phyloP scores from a whole-genome alignment of 2,113 vertebrate species.

The Syngnathus floridae region DNA sequence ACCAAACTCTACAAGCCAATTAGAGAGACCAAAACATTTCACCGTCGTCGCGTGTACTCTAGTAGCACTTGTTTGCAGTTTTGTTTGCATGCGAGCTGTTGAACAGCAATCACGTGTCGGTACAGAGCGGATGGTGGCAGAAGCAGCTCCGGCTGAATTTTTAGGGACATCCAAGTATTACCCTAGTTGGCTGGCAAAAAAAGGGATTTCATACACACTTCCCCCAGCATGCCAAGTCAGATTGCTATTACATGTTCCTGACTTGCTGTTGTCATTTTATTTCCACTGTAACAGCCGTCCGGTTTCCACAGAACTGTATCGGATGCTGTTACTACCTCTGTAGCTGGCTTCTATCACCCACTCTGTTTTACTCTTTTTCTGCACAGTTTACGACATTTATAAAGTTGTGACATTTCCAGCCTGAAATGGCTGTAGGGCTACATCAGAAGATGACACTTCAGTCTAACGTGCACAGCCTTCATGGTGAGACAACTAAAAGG shows the following conservation, averaged over 20 bases:
- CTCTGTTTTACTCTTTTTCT: neutral
- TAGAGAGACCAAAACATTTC: constrained; percentile 30
- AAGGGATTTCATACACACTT: neutral
- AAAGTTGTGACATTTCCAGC: neutral
- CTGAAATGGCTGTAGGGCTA: neutral
- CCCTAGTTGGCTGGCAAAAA: neutral
- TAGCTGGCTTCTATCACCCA: neutral
- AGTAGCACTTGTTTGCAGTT: constrained; percentile 7
- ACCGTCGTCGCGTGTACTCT: constrained; percentile 4
- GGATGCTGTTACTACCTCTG: constrained; percentile 8
- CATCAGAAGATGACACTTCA: neutral
- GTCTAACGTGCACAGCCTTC: neutral
- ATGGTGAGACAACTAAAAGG: neutral
- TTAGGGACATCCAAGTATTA: neutral
- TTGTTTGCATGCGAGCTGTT: constrained; percentile 36
- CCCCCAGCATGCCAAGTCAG: neutral
- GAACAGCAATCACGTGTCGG: neutral
- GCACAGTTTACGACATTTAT: neutral
- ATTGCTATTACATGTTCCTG: neutral
- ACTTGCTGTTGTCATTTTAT: neutral
- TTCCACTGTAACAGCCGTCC: neutral
- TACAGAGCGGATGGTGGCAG: neutral
- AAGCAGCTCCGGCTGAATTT: neutral
- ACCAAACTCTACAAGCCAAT: constrained; percentile 38
- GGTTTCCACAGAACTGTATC: neutral